Conservation (phyloP, 92 coral and sea anemone species). For the Scolanthus callimorphus region DNA sequence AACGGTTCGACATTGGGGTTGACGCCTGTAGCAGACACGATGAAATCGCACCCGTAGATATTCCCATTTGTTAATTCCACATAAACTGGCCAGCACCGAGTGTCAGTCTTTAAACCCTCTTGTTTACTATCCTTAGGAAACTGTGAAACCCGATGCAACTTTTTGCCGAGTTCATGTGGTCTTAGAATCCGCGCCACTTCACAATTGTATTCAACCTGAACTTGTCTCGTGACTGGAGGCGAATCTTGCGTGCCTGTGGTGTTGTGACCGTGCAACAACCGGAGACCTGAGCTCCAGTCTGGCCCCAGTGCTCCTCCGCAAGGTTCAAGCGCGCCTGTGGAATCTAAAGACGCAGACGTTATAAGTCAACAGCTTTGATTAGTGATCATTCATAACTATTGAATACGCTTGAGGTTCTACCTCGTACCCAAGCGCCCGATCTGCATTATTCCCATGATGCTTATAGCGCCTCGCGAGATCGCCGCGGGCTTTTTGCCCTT, state of each 20-base stretch:
- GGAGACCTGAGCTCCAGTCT: conserved; percentile 81
- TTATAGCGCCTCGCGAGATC: no score
- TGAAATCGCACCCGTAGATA: conserved; percentile 82
- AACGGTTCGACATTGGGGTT: conserved; percentile 70
- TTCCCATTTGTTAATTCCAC: conserved; percentile 65
- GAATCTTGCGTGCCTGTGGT: conserved; percentile 6
- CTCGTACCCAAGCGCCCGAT: no score
- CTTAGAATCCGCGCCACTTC: conserved; percentile 50
- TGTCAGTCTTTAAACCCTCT: neutral
- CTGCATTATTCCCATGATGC: no score
- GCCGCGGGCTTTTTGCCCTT: no score
- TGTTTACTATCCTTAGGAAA: conserved; percentile 2
- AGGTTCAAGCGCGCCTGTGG: no score
- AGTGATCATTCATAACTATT: no score
- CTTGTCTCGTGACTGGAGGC: conserved; percentile 31
- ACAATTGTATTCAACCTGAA: conserved; percentile 68
- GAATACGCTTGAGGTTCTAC: no score
- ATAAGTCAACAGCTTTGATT: no score
- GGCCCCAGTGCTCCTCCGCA: conserved; percentile 93
- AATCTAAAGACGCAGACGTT: no score
- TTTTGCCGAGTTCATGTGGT: conserved; percentile 32
- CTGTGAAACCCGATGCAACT: conserved; percentile 15
- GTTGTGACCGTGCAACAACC: conserved; percentile 39
- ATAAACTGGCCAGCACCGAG: conserved; percentile 68
- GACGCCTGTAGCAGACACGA: conserved; percentile 96